A percentile compares a stretch with the other conserved stretches of the same genome.
Evolutionary conservation across 2,797 vertebrate species (phyloP).

Genomic region (Arvicola amphibius): DNA sequence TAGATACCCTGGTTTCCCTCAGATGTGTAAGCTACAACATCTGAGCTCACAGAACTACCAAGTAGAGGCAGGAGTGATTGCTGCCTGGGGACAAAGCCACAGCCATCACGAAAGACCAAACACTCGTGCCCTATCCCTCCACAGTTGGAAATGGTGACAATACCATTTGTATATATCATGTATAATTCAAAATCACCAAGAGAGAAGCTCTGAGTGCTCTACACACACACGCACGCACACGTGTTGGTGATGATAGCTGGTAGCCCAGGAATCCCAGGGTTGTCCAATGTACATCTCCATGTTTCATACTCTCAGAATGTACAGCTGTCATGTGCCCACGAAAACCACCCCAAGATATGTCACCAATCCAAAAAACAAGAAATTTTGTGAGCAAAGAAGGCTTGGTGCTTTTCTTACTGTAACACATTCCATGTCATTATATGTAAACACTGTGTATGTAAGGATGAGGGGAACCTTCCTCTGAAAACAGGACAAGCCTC

Average conservation of each 20-base stretch:
- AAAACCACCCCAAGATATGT: no score
- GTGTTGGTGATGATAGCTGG: neutral
- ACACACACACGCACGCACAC: neutral
- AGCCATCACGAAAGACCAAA: neutral
- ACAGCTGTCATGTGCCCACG: neutral
- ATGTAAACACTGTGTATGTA: neutral
- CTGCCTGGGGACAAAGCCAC: neutral
- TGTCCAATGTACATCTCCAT: neutral
- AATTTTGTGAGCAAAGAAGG: neutral
- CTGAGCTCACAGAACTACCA: neutral
- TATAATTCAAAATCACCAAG: neutral
- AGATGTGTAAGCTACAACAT: no score
- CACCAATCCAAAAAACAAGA: neutral
- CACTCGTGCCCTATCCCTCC: neutral
- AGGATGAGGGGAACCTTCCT: neutral
- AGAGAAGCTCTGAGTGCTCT: neutral
- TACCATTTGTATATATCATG: neutral
- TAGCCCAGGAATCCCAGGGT: neutral
- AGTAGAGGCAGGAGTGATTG: neutral
- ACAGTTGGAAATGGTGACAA: accelerated
- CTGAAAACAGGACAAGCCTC: neutral
- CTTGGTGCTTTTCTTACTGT: no score
- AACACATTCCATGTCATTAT: neutral
- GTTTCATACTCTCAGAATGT: neutral
- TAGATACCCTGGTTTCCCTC: no score